phyloP scores from a whole-genome alignment of 35 echinoderm and acorn worm species.

The Ophioderma brevispina region DNA sequence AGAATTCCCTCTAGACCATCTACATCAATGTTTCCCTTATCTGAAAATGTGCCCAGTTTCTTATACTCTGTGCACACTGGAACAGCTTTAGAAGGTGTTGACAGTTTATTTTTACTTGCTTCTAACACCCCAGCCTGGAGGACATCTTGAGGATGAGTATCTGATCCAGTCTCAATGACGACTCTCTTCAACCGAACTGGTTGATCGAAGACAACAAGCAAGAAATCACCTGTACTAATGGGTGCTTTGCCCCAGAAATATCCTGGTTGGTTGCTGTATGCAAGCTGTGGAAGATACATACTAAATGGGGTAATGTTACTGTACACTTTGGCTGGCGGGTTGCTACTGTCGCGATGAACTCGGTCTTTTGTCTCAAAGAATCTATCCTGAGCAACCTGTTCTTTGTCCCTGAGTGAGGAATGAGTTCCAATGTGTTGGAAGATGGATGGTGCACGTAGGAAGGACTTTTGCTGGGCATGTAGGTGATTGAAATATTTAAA shows the following conservation, averaged over 20 bases:
- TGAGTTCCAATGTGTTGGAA: conserved; percentile 85
- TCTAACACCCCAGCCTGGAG: conserved; percentile 57
- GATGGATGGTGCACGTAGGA: conserved; percentile 70
- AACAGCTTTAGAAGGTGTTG: neutral
- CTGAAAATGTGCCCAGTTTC: conserved; percentile 50
- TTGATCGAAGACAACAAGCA: conserved; percentile 67
- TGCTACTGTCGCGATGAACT: conserved; percentile 53
- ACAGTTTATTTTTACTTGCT: conserved; percentile 37
- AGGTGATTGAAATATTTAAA: conserved; percentile 71
- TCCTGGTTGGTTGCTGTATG: conserved; percentile 84
- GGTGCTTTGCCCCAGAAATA: conserved; percentile 93
- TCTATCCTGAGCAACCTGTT: conserved; percentile 55
- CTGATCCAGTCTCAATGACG: conserved; percentile 68
- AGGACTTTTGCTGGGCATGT: conserved; percentile 65
- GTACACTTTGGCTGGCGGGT: conserved; percentile 75
- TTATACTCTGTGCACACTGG: conserved; percentile 73
- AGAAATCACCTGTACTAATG: conserved; percentile 43
- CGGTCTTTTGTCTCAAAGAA: conserved; percentile 74
- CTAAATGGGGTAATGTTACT: conserved; percentile 87
- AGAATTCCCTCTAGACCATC: conserved; percentile 32
- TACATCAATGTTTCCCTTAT: conserved; percentile 63
- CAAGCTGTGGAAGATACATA: conserved; percentile 85
- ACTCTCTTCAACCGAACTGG: conserved; percentile 58
- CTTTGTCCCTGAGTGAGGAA: conserved; percentile 83
- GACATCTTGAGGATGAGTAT: conserved; percentile 75